phyloP scores from a whole-genome alignment of 1,140 invertebrate genomes.

The Drosophila takahashii region DNA sequence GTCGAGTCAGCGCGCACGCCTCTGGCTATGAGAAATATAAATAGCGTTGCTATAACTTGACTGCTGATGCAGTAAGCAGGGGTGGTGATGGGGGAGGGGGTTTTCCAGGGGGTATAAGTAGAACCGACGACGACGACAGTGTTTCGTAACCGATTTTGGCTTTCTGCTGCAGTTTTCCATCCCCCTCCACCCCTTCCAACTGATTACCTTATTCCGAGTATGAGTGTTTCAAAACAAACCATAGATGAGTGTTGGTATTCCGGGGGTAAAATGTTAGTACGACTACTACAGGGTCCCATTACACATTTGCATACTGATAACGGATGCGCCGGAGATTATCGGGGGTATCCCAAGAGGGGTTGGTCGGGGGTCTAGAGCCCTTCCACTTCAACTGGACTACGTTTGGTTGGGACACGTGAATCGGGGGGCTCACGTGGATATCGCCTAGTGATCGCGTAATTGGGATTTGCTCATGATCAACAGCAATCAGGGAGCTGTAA shows the following conservation, averaged over 20 bases:
- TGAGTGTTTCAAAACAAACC: slow-evolving; percentile 4
- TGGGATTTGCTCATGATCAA: slow-evolving; percentile 47
- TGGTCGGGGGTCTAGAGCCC: slow-evolving; percentile 20
- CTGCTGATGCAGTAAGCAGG: slow-evolving; percentile 23
- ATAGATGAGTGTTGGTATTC: slow-evolving; percentile 5
- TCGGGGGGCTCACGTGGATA: slow-evolving; percentile 54
- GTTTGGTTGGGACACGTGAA: slow-evolving; percentile 61
- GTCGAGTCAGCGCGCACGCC: slow-evolving; percentile 48
- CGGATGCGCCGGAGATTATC: slow-evolving; percentile 12
- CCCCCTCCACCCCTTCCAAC: neutral
- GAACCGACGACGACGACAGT: neutral
- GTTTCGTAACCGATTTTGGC: slow-evolving; percentile 74
- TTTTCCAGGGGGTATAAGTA: neutral
- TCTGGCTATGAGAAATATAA: slow-evolving; percentile 73
- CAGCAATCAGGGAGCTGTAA: slow-evolving; percentile 17
- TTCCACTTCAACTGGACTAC: slow-evolving; percentile 23
- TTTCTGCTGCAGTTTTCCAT: neutral
- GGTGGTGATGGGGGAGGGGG: neutral
- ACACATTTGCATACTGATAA: slow-evolving; percentile 46
- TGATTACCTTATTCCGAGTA: slow-evolving; percentile 23
- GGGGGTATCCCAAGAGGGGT: neutral
- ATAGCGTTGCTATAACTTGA: slow-evolving; percentile 62
- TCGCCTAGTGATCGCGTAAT: slow-evolving; percentile 42
- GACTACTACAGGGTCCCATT: slow-evolving; percentile 5
- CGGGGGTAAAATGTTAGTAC: slow-evolving; percentile 16